Percentiles rank a stretch among this genome's conserved stretches.
Evolutionary conservation across 2,113 vertebrate genomes (phyloP).

Genomic region (Cranoglanis bouderius): DNA sequence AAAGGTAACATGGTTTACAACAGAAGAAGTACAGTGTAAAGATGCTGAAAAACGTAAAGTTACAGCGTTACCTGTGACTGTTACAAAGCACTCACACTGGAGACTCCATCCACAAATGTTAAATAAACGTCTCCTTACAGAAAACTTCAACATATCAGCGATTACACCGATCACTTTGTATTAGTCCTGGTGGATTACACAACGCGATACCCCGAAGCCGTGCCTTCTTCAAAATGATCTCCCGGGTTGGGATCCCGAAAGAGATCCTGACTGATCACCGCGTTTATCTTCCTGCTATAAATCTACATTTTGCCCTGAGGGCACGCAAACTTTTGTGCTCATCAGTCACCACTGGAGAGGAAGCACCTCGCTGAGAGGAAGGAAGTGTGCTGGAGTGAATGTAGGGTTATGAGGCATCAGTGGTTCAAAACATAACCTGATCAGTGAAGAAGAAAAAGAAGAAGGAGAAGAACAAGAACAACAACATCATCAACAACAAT

Average conservation of each 20-base stretch:
- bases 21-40: neutral
- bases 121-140: neutral
- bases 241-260: no score
- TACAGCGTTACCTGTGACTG: neutral
- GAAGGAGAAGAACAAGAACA: neutral
- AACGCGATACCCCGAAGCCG: no score
- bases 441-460: neutral
- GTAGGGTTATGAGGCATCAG: neutral
- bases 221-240: no score
- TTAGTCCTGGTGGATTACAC: no score
- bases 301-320: neutral
- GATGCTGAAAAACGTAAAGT: neutral
- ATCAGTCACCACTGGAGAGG: neutral
- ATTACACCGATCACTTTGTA: no score
- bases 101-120: neutral
- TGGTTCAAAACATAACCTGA: neutral
- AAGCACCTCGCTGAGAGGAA: neutral
- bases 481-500: neutral
- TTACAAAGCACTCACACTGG: neutral
- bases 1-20: neutral
- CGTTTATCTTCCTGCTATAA: neutral
- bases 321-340: neutral
- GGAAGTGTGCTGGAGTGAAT: neutral
- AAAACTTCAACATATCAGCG: neutral
- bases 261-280: no score